Evolutionary conservation across 2,797 vertebrate species (phyloP).

Genomic region (Myiotriccus ornatus): DNA sequence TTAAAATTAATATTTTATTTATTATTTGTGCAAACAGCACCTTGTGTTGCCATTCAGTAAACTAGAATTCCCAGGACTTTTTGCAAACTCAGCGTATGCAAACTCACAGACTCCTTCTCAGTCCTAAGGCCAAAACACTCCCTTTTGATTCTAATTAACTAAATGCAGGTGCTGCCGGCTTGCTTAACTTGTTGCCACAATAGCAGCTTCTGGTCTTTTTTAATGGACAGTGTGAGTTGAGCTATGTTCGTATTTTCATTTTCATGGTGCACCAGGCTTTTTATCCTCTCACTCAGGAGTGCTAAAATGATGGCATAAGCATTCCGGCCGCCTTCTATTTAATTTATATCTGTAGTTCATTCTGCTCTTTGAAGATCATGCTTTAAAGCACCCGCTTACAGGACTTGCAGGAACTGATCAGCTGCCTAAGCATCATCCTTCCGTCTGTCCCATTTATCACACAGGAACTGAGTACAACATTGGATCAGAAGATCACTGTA

Average conservation of each 20-base stretch:
- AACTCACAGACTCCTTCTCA: too few relatives aligned
- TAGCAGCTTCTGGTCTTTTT: not conserved
- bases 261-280: not conserved
- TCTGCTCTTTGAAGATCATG: not conserved
- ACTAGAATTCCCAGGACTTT: too few relatives aligned
- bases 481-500: not conserved
- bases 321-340: not conserved
- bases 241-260: not conserved
- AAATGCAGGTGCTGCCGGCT: too few relatives aligned
- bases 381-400: not conserved
- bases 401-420: not conserved
- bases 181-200: too few relatives aligned
- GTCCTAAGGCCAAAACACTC: too few relatives aligned
- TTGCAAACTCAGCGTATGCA: too few relatives aligned
- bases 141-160: too few relatives aligned
- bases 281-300: not conserved
- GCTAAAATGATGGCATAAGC: not conserved
- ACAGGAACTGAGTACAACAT: not conserved
- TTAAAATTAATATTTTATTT: too few relatives aligned
- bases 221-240: not conserved
- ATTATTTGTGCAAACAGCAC: too few relatives aligned
- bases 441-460: not conserved
- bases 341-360: not conserved
- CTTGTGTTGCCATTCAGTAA: too few relatives aligned
- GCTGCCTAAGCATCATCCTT: not conserved